Evolutionary conservation across 2,797 vertebrate species (phyloP), one percentile per base, ranked within the genome.

Genomic region (Tachyglossus aculeatus): DNA sequence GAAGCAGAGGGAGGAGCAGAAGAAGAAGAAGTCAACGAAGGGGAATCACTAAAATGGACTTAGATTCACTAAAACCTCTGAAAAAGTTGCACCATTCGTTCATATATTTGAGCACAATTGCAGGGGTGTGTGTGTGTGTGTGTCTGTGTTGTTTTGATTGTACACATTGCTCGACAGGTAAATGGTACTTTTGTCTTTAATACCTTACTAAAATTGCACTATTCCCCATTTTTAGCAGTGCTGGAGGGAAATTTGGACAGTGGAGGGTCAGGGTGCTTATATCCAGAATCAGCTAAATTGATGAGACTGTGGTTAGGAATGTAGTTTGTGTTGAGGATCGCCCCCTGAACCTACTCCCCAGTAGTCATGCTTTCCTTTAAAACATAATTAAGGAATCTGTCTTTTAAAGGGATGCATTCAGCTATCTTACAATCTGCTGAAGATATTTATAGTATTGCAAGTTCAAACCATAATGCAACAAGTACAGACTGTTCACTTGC

Each of bases 1-100:
- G 82, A 95, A 96, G 92, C 91, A 93, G 74, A 95, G 93, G 78
- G 97, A 98, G 54, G 96, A 98, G 32, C 91, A 93, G 87, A 98
- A 95, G 94, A 98, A 96, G 94, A 98, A 96, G 90, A 93, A 95
- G 85, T 52, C 94, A 56, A 85, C 94, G 85, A 95, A 94, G 78
- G 87, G 89, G 77, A 91, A 87, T 78, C 95, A 93, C 73, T 94
- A 95, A 84, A 87, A 78, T 37, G 91, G 87, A 89, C 81, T 85
- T 72, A 59, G 74, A 83, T 50, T 50, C 81, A 77, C 59, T 67
- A 61, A 40, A 79, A 82, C 74, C 74, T 80, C 81, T 72, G 74
- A 13, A 78, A 78, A 63, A 81, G 76, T 31, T 60, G 67, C 65
- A 81, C 76, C 47, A 79, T 67, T 40, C 60, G 61, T 67, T 74